These are phyloP conservation scores for Bovichtus diacanthus DNA, from an alignment of 2,797 vertebrate species.

Conservation along the genomic window DNA sequence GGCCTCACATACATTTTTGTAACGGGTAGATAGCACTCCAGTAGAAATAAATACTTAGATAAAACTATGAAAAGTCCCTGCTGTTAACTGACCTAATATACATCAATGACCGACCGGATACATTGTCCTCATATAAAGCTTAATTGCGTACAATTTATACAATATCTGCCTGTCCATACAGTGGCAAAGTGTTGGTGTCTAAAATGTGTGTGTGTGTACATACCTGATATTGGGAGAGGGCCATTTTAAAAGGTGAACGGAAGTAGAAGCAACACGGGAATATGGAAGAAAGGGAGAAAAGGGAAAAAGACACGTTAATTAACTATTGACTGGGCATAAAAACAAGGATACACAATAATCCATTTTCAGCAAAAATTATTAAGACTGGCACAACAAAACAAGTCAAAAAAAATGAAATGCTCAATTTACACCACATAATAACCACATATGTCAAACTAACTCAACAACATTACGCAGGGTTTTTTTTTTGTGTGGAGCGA, in stretches of 20 bases:
- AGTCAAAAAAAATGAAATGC: conserved; percentile 41
- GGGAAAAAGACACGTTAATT: conserved; percentile 40
- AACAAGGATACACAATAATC: conserved; percentile 28
- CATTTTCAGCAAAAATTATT: conserved; percentile 23
- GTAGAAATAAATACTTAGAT: background rate
- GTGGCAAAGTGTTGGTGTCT: background rate
- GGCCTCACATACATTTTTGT: conserved; percentile 22
- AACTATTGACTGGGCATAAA: conserved; percentile 27
- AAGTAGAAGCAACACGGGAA: conserved; percentile 22
- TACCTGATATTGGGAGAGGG: conserved; percentile 66
- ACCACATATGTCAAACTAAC: conserved; percentile 67
- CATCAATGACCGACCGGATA: background rate
- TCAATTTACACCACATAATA: conserved; percentile 62
- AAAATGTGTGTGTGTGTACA: conserved; percentile 51
- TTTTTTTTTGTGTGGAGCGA: conserved; percentile 59
- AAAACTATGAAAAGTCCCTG: background rate
- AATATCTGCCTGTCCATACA: background rate
- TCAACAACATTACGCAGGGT: conserved; percentile 53
- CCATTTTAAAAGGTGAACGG: conserved; percentile 15
- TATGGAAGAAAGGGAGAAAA: conserved; percentile 52
- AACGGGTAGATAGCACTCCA: background rate
- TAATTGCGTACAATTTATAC: background rate
- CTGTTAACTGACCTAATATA: background rate
- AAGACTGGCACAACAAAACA: conserved; percentile 38
- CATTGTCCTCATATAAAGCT: background rate